These are phyloP conservation scores for Pantherophis alleghaniensis DNA, from an alignment of 2,797 vertebrate species.

Conservation along the genomic window DNA sequence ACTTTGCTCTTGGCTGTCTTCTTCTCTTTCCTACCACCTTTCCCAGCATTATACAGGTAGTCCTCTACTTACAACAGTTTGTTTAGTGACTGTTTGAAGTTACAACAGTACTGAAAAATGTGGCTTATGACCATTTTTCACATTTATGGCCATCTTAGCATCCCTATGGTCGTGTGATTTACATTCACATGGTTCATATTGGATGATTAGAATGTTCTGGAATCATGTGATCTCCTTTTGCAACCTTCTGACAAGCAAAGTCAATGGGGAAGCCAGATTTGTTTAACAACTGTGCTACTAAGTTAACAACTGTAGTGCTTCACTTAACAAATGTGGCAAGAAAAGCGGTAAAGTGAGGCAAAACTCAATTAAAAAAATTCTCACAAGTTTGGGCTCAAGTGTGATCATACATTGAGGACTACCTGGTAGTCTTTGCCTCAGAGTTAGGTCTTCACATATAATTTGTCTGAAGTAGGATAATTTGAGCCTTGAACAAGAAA, in stretches of 20 bases:
- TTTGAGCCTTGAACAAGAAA: background rate
- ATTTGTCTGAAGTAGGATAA: background rate
- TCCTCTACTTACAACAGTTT: background rate
- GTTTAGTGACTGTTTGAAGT: background rate
- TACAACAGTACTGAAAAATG: background rate
- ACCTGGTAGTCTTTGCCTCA: background rate
- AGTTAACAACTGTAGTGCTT: background rate
- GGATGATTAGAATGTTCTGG: background rate
- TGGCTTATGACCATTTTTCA: background rate
- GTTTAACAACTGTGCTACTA: background rate
- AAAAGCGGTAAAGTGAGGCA: background rate
- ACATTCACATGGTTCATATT: background rate
- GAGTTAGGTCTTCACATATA: background rate
- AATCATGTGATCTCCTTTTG: background rate
- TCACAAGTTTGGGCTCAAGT: background rate
- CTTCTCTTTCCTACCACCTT: background rate
- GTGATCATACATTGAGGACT: background rate
- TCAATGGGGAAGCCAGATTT: background rate
- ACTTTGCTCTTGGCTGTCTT: background rate
- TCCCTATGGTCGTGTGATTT: background rate
- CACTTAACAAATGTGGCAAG: background rate
- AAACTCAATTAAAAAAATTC: background rate
- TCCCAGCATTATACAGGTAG: background rate
- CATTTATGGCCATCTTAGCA: background rate
- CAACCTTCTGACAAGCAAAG: background rate